These are phyloP conservation scores for Eudasyphora cyanicolor DNA, from an alignment of 2,888 invertebrate species.

Conservation along the genomic window DNA sequence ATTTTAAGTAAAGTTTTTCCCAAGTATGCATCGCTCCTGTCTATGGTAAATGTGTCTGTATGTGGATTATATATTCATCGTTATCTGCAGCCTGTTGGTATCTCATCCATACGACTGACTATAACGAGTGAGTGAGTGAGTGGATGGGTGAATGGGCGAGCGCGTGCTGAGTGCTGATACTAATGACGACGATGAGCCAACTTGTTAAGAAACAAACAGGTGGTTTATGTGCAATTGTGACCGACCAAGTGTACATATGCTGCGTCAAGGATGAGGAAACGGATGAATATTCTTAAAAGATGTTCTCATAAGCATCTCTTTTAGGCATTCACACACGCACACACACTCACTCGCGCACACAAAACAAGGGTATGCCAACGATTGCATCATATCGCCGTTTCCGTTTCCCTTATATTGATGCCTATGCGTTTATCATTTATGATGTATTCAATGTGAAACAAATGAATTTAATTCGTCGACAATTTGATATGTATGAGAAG, in stretches of 20 bases:
- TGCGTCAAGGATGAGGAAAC: constrained; percentile 3
- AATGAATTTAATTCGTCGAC: too few relatives aligned
- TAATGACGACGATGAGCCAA: constrained; percentile 7
- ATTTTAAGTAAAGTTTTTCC: too few relatives aligned
- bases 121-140: too few relatives aligned
- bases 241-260: background rate
- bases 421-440: too few relatives aligned
- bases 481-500: too few relatives aligned
- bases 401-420: too few relatives aligned
- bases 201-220: constrained; percentile 62
- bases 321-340: background rate
- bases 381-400: background rate
- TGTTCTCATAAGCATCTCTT: background rate
- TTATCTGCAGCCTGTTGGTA: constrained; percentile 60
- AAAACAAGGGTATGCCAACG: background rate
- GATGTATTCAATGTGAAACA: too few relatives aligned
- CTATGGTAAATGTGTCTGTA: background rate
- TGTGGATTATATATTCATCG: constrained; percentile 6
- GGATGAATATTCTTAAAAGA: constrained; percentile 2
- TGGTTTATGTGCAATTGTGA: constrained; percentile 55
- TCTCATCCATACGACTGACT: constrained; percentile 26
- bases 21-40: constrained; percentile 23
- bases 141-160: too few relatives aligned
- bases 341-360: background rate
- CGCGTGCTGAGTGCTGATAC: too few relatives aligned